Evolutionary conservation across 2,888 invertebrate species (phyloP).

Genomic region (Aporophyla nigra): DNA sequence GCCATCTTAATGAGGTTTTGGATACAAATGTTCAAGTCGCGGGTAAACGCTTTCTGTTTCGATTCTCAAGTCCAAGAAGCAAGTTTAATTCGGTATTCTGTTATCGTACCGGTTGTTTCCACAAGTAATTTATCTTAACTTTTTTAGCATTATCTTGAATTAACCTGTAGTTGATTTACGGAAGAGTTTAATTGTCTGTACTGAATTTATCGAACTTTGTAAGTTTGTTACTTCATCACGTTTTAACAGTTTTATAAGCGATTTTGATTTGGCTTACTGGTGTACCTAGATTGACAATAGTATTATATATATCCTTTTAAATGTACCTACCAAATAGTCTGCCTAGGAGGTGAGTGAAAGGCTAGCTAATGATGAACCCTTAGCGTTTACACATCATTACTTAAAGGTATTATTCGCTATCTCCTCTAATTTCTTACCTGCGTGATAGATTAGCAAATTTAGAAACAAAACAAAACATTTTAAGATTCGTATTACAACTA

Average conservation of each 20-base stretch:
- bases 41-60: neutral
- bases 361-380: no score
- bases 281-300: no score
- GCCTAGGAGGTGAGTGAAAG: no score
- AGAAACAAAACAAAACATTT: neutral
- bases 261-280: neutral
- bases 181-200: neutral
- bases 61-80: constrained; percentile 20
- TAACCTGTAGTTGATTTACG: neutral
- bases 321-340: no score
- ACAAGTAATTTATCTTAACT: neutral
- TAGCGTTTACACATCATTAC: neutral
- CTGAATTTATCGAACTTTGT: neutral
- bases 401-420: neutral
- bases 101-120: neutral
- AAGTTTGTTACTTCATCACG: neutral
- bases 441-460: neutral
- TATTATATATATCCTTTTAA: no score
- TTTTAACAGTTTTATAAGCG: neutral
- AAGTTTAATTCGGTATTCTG: constrained; percentile 13
- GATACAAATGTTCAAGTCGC: neutral
- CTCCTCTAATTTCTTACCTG: neutral
- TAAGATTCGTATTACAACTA: neutral
- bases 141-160: neutral
- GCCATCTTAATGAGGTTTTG: neutral